Conservation (phyloP, 2,113 vertebrate genomes). For the Heterotilapia buettikoferi region DNA sequence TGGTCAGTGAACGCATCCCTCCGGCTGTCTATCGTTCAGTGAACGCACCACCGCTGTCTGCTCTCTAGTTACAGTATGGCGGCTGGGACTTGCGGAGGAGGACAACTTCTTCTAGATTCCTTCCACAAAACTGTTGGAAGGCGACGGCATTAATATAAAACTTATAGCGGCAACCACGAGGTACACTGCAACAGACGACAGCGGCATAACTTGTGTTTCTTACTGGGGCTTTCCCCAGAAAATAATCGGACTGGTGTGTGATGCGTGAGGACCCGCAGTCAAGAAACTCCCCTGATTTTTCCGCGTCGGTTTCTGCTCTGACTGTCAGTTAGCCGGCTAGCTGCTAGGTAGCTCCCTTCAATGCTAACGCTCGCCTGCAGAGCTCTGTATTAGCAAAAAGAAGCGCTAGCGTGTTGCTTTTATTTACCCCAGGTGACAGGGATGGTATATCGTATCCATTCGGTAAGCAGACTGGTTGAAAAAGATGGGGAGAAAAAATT, state of each 20-base stretch:
- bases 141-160: conserved; percentile 13
- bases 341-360: conserved; percentile 1
- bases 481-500: conserved; percentile 17
- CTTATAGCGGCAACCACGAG: not conserved
- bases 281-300: conserved; percentile 62
- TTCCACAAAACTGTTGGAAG: conserved; percentile 44
- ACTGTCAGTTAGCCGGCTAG: conserved; percentile 68
- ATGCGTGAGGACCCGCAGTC: conserved; percentile 52
- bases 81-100: conserved; percentile 63
- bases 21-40: conserved; percentile 13
- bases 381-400: not conserved
- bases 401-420: not conserved
- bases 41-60: conserved; percentile 49
- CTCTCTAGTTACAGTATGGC: conserved; percentile 70
- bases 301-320: conserved; percentile 46
- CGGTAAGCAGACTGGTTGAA: conserved; percentile 34
- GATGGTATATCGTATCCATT: conserved; percentile 37
- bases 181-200: not conserved
- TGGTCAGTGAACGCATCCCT: conserved; percentile 42
- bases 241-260: conserved; percentile 29
- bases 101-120: conserved; percentile 62
- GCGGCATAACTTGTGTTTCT: not conserved
- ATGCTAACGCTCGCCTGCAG: conserved; percentile 10
- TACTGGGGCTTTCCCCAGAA: not conserved
- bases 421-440: conserved; percentile 7